These are phyloP conservation scores for Pantherophis alleghaniensis DNA, from an alignment of 2,797 vertebrate genomes.

Conservation along the genomic window DNA sequence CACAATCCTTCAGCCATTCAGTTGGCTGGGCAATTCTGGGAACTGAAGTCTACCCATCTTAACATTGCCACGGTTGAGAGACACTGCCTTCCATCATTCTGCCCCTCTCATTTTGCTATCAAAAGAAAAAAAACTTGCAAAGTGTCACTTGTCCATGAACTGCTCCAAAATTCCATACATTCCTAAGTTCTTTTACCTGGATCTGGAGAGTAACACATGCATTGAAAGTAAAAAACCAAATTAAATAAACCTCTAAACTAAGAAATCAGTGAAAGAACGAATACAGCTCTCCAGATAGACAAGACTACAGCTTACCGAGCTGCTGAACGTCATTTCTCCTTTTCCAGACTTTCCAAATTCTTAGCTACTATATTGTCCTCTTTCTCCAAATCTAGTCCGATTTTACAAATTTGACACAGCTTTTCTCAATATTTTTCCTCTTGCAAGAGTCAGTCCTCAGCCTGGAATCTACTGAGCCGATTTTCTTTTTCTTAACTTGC, in stretches of 20 bases:
- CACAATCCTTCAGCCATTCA: too few relatives aligned
- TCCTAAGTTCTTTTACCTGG: neutral
- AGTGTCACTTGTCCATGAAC: neutral
- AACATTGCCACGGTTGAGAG: neutral
- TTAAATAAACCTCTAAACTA: neutral
- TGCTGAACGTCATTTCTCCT: neutral
- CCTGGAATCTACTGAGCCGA: neutral
- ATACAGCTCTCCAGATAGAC: neutral
- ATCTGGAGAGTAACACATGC: neutral
- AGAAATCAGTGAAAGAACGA: neutral
- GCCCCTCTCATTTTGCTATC: neutral
- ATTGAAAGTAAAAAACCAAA: neutral
- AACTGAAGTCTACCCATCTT: neutral
- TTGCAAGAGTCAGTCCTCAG: neutral
- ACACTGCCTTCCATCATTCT: neutral
- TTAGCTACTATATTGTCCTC: neutral
- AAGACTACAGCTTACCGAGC: neutral
- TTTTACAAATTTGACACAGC: neutral
- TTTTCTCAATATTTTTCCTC: neutral
- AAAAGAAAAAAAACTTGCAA: neutral
- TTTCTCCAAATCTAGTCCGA: neutral
- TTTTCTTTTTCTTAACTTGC: neutral
- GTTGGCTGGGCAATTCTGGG: neutral
- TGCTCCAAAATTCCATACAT: neutral
- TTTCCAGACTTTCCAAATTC: neutral